Conservation (phyloP, 2,113 vertebrate species). For the Nyctibius bracteatus region DNA sequence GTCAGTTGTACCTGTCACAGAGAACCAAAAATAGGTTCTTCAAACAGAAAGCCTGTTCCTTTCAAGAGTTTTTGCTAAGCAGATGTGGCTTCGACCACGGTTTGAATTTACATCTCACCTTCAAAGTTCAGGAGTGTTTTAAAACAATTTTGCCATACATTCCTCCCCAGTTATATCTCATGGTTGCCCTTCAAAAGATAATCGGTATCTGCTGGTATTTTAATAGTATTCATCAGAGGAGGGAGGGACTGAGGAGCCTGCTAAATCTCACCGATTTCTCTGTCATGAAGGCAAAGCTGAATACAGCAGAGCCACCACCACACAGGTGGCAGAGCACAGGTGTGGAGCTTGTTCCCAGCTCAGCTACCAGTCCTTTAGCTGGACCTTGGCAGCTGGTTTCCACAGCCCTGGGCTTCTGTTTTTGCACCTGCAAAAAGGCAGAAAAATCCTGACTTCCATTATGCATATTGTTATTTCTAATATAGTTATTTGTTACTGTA, state of each 20-base stretch:
- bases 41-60: not conserved
- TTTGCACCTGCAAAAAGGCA: not conserved
- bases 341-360: not conserved
- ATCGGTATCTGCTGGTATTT: not conserved
- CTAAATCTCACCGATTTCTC: not conserved
- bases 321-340: rapidly evolving
- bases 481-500: not conserved
- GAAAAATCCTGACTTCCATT: not conserved
- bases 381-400: not conserved
- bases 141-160: not conserved
- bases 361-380: not conserved
- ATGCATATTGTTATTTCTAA: not conserved
- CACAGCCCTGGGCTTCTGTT: not conserved
- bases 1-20: not conserved
- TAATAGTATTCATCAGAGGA: not conserved
- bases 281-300: not conserved
- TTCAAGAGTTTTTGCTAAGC: not conserved
- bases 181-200: not conserved
- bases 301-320: not conserved
- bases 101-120: not conserved
- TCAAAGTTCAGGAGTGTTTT: not conserved
- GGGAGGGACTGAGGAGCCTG: not conserved
- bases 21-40: not conserved
- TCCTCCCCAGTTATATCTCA: not conserved
- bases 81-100: not conserved